These are phyloP conservation scores for Lacerta viridis DNA, from an alignment of 2,797 vertebrate species.

Conservation along the genomic window DNA sequence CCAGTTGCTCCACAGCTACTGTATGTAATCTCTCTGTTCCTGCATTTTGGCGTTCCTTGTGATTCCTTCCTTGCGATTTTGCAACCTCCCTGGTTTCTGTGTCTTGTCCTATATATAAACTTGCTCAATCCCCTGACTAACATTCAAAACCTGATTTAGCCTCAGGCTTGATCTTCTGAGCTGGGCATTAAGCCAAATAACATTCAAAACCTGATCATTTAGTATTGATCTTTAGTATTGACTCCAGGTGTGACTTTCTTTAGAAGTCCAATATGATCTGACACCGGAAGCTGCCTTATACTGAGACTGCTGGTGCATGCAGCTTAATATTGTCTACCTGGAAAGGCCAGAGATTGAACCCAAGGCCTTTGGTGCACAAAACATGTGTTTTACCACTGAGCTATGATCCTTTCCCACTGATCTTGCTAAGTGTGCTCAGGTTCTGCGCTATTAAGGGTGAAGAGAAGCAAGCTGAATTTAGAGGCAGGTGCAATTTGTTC, in stretches of 20 bases:
- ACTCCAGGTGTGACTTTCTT: background rate
- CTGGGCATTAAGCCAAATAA: background rate
- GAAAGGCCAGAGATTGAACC: background rate
- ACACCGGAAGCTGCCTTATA: background rate
- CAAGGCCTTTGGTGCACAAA: background rate
- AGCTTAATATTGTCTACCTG: background rate
- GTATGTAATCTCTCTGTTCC: background rate
- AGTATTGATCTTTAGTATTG: background rate
- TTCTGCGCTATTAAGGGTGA: background rate
- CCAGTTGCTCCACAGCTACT: background rate
- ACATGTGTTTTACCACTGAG: background rate
- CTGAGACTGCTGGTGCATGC: background rate
- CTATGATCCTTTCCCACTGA: background rate
- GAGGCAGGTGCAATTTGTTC: conserved; percentile 18
- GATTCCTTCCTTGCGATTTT: background rate
- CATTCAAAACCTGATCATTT: no score
- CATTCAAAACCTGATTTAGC: background rate
- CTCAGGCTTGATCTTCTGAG: background rate
- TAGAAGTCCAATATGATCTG: background rate
- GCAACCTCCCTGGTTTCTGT: background rate
- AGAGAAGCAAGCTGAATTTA: background rate
- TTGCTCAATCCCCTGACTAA: background rate
- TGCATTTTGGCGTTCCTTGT: background rate
- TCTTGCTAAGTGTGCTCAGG: background rate
- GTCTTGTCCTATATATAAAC: no score